Percentiles rank a stretch among this genome's conserved stretches.
Evolutionary conservation across 2,113 vertebrate species (phyloP).

Genomic region (Rallus limicola): DNA sequence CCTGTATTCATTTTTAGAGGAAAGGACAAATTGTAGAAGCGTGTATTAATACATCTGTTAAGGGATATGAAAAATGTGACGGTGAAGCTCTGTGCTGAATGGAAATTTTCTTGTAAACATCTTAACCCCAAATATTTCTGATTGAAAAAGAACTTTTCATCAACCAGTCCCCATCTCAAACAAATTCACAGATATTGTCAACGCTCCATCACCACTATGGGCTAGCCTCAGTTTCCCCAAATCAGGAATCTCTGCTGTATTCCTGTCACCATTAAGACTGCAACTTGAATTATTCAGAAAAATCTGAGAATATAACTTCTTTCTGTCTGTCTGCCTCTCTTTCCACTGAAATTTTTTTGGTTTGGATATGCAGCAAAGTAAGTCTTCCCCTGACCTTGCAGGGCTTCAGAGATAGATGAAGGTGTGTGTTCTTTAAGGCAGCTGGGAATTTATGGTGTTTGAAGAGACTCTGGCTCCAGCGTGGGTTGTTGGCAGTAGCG

Average conservation of each 20-base stretch:
- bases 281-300: not conserved
- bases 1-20: not conserved
- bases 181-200: not conserved
- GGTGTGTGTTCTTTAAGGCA: constrained; percentile 8
- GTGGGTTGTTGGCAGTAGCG: constrained; percentile 30
- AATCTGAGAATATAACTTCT: not conserved
- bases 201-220: not conserved
- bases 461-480: constrained; percentile 31
- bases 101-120: not conserved
- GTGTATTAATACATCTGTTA: not conserved
- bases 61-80: not conserved
- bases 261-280: not conserved
- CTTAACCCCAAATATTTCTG: not conserved
- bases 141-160: not conserved
- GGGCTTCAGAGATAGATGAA: constrained; percentile 43
- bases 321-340: too few species aligned
- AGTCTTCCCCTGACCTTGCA: constrained; percentile 27
- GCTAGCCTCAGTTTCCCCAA: not conserved
- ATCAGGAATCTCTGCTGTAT: not conserved
- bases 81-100: not conserved
- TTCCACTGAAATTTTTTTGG: not conserved
- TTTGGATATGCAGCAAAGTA: not conserved
- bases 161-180: not conserved
- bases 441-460: constrained; percentile 54
- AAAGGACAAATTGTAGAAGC: not conserved